Conservation (phyloP, 2,888 invertebrate species). For the Bombylius discolor region DNA sequence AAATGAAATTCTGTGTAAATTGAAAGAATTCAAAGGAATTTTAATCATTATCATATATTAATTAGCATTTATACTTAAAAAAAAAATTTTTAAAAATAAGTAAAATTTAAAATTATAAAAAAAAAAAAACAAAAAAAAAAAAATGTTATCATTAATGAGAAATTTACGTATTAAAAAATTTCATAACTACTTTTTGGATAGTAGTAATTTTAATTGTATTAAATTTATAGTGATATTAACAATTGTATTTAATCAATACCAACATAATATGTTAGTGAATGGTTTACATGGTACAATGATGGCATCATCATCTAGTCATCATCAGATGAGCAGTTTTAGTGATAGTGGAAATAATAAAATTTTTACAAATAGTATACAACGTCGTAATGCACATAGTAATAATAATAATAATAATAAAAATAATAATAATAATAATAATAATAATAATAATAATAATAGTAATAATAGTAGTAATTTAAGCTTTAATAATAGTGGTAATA, state of each 20-base stretch:
- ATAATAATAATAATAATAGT: conserved; percentile 8
- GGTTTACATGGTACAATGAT: neutral
- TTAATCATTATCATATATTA: too few relatives aligned
- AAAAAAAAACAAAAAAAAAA: neutral
- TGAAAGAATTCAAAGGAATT: too few relatives aligned
- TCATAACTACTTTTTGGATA: neutral
- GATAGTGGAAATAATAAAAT: neutral
- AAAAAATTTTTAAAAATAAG: too few relatives aligned
- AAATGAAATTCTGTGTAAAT: too few relatives aligned
- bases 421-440: conserved; percentile 10
- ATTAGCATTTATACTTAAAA: neutral
- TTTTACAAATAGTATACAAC: conserved; percentile 3
- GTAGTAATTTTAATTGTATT: conserved; percentile 1
- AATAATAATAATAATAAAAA: conserved; percentile 10
- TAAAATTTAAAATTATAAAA: neutral
- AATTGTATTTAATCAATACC: conserved; percentile 1
- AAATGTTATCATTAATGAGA: conserved; percentile 1
- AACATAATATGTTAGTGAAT: neutral
- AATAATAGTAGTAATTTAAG: neutral
- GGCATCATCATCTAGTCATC: neutral
- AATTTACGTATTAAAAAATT: neutral
- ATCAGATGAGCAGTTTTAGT: neutral
- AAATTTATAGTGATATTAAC: neutral
- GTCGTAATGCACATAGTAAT: conserved; percentile 3
- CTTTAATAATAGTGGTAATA: neutral